A percentile compares a stretch with the other conserved stretches of the same genome.
Evolutionary conservation across 2,797 vertebrate species (phyloP).

Genomic region (Leptatherina wallacei): DNA sequence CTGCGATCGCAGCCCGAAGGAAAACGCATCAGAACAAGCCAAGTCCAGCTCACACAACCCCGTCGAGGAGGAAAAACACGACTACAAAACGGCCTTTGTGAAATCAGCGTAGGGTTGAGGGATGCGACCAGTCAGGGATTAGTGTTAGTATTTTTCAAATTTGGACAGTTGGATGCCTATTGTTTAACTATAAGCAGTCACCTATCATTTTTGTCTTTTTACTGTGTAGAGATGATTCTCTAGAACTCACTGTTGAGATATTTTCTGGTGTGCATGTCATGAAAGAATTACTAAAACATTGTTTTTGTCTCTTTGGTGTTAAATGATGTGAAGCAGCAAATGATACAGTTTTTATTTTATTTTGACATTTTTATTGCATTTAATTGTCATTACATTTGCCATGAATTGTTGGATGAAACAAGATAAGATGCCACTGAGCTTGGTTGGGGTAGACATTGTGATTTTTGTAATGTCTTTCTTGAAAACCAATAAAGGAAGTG

Average conservation of each 20-base stretch:
- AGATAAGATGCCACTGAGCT: conserved; percentile 17
- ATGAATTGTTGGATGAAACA: conserved; percentile 12
- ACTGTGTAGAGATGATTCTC: conserved; percentile 7
- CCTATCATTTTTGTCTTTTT: conserved; percentile 9
- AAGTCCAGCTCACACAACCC: conserved; percentile 56
- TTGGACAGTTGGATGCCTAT: conserved; percentile 54
- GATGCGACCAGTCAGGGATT: background rate
- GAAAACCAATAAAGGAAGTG: conserved; percentile 46
- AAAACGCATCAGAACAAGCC: conserved; percentile 52
- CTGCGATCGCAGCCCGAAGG: conserved; percentile 39
- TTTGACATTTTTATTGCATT: conserved; percentile 29
- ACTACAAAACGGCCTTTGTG: conserved; percentile 91
- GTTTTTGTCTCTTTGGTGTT: background rate
- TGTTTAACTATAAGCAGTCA: conserved; percentile 30
- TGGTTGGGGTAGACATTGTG: conserved; percentile 25
- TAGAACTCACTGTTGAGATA: background rate
- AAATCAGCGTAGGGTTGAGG: conserved; percentile 80
- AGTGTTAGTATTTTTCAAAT: conserved; percentile 55
- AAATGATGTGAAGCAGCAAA: background rate
- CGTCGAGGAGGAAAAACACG: conserved; percentile 80
- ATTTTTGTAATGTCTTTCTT: conserved; percentile 44
- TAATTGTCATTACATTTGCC: conserved; percentile 26
- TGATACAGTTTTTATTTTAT: conserved; percentile 35
- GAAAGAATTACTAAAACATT: background rate
- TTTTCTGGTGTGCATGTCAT: conserved; percentile 7